These are phyloP conservation scores for Chelonoidis abingdonii DNA, from an alignment of 2,113 vertebrate species.

Conservation along the genomic window DNA sequence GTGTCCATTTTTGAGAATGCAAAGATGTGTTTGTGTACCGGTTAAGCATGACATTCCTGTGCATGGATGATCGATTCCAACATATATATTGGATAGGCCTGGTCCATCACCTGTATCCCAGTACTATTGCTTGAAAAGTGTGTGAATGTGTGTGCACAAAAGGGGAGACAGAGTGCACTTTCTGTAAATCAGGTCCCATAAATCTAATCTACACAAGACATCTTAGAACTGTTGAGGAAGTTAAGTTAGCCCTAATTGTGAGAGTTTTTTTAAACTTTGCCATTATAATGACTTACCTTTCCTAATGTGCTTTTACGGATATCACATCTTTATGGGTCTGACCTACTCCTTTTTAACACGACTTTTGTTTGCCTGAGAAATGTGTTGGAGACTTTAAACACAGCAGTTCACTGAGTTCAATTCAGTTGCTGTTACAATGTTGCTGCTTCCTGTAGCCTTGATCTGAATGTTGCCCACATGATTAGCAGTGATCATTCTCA, in stretches of 20 bases:
- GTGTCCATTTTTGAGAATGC: not conserved
- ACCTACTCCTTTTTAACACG: not conserved
- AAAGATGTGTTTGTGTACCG: not conserved
- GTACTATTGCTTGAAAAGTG: not conserved
- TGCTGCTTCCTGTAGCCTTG: not conserved
- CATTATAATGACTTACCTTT: not conserved
- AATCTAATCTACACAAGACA: not conserved
- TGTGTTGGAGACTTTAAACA: not conserved
- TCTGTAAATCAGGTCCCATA: not conserved
- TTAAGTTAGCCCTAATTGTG: not conserved
- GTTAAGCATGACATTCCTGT: not conserved
- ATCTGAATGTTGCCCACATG: not conserved
- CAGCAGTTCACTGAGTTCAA: not conserved
- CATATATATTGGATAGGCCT: not conserved
- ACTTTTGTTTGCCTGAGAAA: not conserved
- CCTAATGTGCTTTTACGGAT: not conserved
- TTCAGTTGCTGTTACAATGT: not conserved
- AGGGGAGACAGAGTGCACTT: not conserved
- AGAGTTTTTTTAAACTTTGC: not conserved
- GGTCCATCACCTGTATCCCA: not conserved
- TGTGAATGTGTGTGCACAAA: not conserved
- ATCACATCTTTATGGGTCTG: not conserved
- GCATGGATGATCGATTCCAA: not conserved
- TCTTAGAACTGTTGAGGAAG: not conserved
- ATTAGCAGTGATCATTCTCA: not conserved